Evolutionary conservation across 2,888 invertebrate species (phyloP), one percentile per base, ranked within the genome.

Genomic region (Helleia helle): DNA sequence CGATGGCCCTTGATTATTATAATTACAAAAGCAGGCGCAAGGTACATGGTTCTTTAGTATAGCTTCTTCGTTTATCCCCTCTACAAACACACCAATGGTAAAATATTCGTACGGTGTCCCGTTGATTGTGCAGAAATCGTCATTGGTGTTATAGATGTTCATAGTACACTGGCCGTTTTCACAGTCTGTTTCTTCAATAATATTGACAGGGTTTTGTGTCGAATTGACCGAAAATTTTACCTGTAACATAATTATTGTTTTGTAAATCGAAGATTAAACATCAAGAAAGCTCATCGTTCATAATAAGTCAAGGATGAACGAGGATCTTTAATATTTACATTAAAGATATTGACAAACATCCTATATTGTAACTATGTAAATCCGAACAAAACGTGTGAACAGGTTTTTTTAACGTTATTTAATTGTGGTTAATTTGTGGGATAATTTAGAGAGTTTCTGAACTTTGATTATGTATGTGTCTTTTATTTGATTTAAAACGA

Each of bases 21-120:
- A 47, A 22, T 62, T 69, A 54, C 81, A 81, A 0, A 43, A 44
- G 38, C 81, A 83, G 0, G 71, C 70, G 43, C 83, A 84, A 0
- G 71, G 60, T n/a, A 83, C 72, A 26, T 65, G 60, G 50, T 67
- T 71, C 38, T 65, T 68, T 14, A 77, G 39, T 0, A 47, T 37
- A 1, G 62, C 55, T 11, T 55, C 54, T 12, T 71, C 65, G 0
- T 44, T 42, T 1, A 62, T 42, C 1, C 59, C 57, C 1, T 55
- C 65, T 2, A 74, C 39, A 1, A 48, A 46, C 2, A 79, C 36
- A 15, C 54, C 59, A 3, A 69, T 51, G 22, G 55, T 48, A 3
- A 71, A 53, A 36, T 46, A 62, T 47, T 76, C 76, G 0, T 46
- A 39, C 3, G 47, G 39, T 2, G 51, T 49, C 5, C 66, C 57